phyloP scores from a whole-genome alignment of 1,140 invertebrate genomes.

The Mycetomoellerius zeteki region DNA sequence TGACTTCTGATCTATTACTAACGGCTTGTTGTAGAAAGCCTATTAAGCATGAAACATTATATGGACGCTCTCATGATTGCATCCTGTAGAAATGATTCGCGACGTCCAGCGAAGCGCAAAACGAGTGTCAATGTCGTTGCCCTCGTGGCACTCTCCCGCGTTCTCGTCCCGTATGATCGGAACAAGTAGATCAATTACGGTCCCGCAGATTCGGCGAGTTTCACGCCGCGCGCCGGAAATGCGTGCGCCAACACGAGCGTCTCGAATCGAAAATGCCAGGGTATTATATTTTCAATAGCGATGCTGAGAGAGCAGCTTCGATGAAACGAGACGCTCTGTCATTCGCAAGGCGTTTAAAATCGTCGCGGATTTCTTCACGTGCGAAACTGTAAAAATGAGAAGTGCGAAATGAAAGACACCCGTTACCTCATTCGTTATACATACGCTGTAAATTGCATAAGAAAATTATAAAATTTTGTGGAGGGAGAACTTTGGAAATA shows the following conservation, averaged over 20 bases:
- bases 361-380: background rate
- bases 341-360: background rate
- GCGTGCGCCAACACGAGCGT: background rate
- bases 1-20: too few relatives aligned
- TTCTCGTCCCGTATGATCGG: background rate
- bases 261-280: background rate
- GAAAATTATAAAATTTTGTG: background rate
- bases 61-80: slow-evolving; percentile 37
- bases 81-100: slow-evolving; percentile 6
- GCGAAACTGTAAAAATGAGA: background rate
- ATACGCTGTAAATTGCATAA: background rate
- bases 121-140: slow-evolving; percentile 72
- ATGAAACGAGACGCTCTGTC: background rate
- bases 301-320: background rate
- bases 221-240: background rate
- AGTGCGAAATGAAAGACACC: background rate
- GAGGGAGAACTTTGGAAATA: background rate
- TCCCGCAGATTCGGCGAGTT: slow-evolving; percentile 1
- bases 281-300: slow-evolving; percentile 2
- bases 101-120: background rate
- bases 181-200: slow-evolving; percentile 22
- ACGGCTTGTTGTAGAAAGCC: too few relatives aligned
- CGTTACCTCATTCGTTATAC: background rate
- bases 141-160: slow-evolving; percentile 51
- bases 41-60: slow-evolving; percentile 31